Conservation (phyloP, 1,140 invertebrate genomes). For the Drosophila subpulchrella region DNA sequence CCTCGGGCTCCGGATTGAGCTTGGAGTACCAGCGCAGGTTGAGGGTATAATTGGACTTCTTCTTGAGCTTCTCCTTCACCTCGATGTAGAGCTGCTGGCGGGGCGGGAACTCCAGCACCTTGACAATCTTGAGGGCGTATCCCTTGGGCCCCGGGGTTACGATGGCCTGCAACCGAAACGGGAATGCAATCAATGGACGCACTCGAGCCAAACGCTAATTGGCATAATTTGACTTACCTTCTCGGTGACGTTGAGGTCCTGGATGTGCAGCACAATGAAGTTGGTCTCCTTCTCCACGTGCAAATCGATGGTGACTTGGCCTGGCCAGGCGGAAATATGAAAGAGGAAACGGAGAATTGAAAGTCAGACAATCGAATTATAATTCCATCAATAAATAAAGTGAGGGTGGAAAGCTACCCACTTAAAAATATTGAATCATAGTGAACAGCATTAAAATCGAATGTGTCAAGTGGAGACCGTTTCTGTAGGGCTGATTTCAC, state of each 20-base stretch:
- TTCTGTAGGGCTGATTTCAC: neutral
- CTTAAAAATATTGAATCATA: neutral
- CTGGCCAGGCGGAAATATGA: conserved; percentile 84
- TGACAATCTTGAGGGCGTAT: conserved; percentile 89
- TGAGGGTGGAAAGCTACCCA: neutral
- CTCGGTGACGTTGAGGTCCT: conserved; percentile 95
- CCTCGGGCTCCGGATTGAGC: conserved; percentile 92
- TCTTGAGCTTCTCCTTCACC: conserved; percentile 91
- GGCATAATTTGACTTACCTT: conserved; percentile 86
- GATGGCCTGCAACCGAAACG: conserved; percentile 86
- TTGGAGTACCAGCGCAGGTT: conserved; percentile 93
- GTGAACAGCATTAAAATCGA: neutral
- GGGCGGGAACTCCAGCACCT: conserved; percentile 91
- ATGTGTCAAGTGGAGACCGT: neutral
- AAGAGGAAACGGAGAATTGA: neutral
- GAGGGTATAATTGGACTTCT: conserved; percentile 93
- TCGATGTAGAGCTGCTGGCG: conserved; percentile 95
- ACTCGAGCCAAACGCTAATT: conserved; percentile 42
- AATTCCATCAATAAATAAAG: conserved; percentile 23
- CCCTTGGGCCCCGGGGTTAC: conserved; percentile 88
- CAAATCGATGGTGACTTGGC: conserved; percentile 94
- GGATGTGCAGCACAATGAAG: conserved; percentile 95
- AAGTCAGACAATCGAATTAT: conserved; percentile 49
- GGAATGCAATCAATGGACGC: conserved; percentile 48
- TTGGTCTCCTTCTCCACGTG: conserved; percentile 93